Evolutionary conservation across 2,113 vertebrate genomes (phyloP).

Genomic region (Callospermophilus lateralis): DNA sequence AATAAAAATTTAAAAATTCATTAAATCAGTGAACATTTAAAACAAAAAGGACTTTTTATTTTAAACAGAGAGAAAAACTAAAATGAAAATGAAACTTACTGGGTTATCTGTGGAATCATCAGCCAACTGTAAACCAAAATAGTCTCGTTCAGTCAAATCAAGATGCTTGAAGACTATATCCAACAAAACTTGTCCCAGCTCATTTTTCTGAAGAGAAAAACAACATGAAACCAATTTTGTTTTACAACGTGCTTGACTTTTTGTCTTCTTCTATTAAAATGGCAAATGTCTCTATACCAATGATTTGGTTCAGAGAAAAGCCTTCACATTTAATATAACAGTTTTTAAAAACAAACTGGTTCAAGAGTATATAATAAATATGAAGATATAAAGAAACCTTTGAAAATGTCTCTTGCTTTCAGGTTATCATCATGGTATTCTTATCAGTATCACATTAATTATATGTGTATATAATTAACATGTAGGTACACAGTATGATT

Average conservation of each 20-base stretch:
- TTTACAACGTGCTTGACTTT: conserved; percentile 21
- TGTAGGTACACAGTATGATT: too few relatives aligned
- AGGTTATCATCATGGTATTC: conserved; percentile 27
- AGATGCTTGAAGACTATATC: conserved; percentile 98
- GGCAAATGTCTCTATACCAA: not conserved
- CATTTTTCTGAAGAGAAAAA: conserved; percentile 93
- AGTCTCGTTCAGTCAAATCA: conserved; percentile 98
- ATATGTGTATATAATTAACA: too few relatives aligned
- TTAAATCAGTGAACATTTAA: conserved; percentile 8
- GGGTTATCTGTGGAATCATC: conserved; percentile 96
- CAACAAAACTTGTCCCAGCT: conserved; percentile 96
- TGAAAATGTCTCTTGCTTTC: conserved; percentile 23
- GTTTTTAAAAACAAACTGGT: not conserved
- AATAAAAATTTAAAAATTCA: not conserved
- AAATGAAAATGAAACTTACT: conserved; percentile 88
- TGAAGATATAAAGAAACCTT: not conserved
- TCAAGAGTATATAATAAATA: conserved; percentile 11
- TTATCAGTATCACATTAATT: conserved; percentile 22
- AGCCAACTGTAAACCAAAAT: conserved; percentile 97
- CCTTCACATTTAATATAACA: not conserved
- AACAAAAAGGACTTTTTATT: not conserved
- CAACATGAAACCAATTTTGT: conserved; percentile 61
- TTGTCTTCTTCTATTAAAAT: not conserved
- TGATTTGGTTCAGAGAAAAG: conserved; percentile 4
- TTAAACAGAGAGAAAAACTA: conserved; percentile 29